Base-by-base conservation (phyloP, 2,797 vertebrate genomes). In the Acanthiza pusilla region DNA sequence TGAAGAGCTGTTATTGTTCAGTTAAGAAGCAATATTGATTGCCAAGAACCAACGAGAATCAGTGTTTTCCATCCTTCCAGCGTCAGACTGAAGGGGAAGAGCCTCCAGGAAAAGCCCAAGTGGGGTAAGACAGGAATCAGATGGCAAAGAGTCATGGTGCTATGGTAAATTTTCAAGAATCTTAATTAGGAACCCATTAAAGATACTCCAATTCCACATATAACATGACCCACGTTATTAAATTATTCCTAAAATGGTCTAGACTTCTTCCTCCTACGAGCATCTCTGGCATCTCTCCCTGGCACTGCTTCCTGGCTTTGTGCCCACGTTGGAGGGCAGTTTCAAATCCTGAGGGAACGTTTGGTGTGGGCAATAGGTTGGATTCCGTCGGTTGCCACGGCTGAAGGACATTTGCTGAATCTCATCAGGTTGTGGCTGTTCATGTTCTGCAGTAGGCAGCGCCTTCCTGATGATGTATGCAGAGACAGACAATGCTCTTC, bases 401-500 rank as follows among this genome's bases (percentile, higher is more conserved):
- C 73, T 75, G 88, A 55, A 72, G 88, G 88, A 38, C 30, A 2
- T 42, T 38, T 21, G 1, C 42, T 67, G 32, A 26, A 42, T n/a
- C 60, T 62, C 74, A 2, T 17, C 54, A 2, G 3, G 13, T 6
- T 8, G 1, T 3, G 30, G 50, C 43, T 18, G 22, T 3, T n/a
- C 8, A 3, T 0, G 6, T 9, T 58, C 68, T 29, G 66, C 36
- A 14, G 54, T 0, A 14, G 55, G 84, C 27, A n/a, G 38, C 3
- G 10, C 19, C 16, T 26, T 50, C 7, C 9, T 0, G 2, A 5
- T 18, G 71, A 34, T 13, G 8, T 25, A 21, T 10, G 6, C 47
- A 19, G 50, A n/a, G 18, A 32, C 1, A 2, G 26, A 12, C 0
- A 0, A 9, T 1, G n/a, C n/a, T 79, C 38, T 51, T 40, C n/a